Conservation (phyloP, 2,113 vertebrate genomes). For the Gasterosteus nipponicus region DNA sequence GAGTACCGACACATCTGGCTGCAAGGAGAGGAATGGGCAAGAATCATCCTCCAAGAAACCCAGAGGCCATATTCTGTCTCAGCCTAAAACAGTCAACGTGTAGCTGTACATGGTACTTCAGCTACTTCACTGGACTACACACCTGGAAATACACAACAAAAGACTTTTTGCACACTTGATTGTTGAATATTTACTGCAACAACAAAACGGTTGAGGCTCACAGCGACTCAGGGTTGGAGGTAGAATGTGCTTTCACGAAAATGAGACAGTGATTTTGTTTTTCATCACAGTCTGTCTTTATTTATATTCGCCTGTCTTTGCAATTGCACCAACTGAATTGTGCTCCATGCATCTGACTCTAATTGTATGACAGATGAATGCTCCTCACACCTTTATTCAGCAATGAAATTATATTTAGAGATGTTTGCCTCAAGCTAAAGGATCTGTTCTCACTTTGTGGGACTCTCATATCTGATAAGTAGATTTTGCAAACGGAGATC, state of each 20-base stretch:
- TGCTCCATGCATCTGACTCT: slow-evolving; percentile 54
- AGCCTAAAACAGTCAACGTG: background rate
- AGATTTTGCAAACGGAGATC: slow-evolving; percentile 37
- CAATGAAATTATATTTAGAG: slow-evolving; percentile 62
- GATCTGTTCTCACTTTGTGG: slow-evolving; percentile 39
- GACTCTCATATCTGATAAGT: slow-evolving; percentile 35
- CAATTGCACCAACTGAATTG: slow-evolving; percentile 64
- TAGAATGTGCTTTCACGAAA: slow-evolving; percentile 40
- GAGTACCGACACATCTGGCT: slow-evolving; percentile 86
- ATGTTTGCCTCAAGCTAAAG: slow-evolving; percentile 47
- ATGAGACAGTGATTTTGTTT: slow-evolving; percentile 46
- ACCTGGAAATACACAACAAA: slow-evolving; percentile 39
- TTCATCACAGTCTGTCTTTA: slow-evolving; percentile 48
- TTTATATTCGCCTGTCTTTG: slow-evolving; percentile 58
- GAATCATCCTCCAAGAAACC: slow-evolving; percentile 70
- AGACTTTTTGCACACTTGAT: slow-evolving; percentile 16
- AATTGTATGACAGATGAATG: slow-evolving; percentile 74
- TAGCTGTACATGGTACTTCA: slow-evolving; percentile 27
- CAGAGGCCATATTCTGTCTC: slow-evolving; percentile 29
- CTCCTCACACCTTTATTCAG: slow-evolving; percentile 57
- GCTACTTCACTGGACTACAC: slow-evolving; percentile 22
- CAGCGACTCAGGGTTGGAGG: slow-evolving; percentile 30
- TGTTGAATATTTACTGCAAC: slow-evolving; percentile 35
- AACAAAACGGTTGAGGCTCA: slow-evolving; percentile 23
- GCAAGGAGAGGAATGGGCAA: slow-evolving; percentile 81